These are phyloP conservation scores for Montifringilla adamsi DNA, from an alignment of 2,113 vertebrate genomes.

Conservation along the genomic window DNA sequence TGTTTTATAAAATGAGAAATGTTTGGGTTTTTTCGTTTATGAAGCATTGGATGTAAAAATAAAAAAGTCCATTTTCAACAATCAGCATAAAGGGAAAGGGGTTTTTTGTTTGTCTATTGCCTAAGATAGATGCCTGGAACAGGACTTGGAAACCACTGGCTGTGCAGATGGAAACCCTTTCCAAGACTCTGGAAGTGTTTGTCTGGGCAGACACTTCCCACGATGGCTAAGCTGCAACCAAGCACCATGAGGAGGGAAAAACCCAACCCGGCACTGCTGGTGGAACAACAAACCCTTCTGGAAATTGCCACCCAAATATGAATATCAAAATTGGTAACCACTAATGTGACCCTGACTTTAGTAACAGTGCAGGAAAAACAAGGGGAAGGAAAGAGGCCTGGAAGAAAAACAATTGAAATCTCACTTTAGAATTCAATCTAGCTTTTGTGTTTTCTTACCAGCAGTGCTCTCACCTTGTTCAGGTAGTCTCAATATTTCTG, in stretches of 20 bases:
- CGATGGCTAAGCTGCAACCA: background rate
- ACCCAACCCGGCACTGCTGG: background rate
- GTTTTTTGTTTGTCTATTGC: background rate
- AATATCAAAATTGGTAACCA: background rate
- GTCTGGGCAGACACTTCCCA: background rate
- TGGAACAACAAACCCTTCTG: background rate
- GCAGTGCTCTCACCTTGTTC: background rate
- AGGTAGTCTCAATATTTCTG: background rate
- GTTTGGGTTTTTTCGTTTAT: background rate
- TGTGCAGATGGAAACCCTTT: background rate
- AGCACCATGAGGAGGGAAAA: constrained; percentile 4
- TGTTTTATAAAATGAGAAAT: background rate
- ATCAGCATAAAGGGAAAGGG: background rate
- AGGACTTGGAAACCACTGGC: background rate
- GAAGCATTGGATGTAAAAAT: background rate
- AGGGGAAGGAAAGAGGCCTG: background rate
- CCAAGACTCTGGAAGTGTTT: background rate
- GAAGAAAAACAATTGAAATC: background rate
- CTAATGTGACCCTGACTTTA: background rate
- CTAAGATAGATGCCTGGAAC: background rate
- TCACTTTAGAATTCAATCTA: background rate
- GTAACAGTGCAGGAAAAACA: background rate
- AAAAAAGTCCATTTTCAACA: background rate
- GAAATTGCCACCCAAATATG: background rate
- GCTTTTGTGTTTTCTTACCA: background rate